phyloP scores from a whole-genome alignment of 2,113 vertebrate species.

The Toxotes chatareus region DNA sequence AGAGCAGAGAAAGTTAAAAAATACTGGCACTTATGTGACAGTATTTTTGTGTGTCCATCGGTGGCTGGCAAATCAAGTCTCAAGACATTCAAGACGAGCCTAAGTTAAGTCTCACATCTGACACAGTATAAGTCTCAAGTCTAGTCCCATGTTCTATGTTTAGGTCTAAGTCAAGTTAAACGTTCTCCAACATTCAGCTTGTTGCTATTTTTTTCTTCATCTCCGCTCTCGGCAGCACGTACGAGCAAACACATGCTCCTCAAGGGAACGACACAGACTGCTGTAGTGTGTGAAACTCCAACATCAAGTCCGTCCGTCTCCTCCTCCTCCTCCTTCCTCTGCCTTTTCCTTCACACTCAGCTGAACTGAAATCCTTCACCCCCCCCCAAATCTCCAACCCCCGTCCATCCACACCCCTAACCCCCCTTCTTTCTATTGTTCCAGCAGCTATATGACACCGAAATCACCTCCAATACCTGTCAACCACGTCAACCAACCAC shows the following conservation, averaged over 20 bases:
- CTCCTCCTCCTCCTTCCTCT: neutral
- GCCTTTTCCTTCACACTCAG: slow-evolving; percentile 21
- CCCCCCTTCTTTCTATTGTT: slow-evolving; percentile 9
- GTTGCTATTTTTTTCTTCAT: neutral
- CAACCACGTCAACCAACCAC: neutral
- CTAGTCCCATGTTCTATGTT: neutral
- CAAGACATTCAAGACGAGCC: neutral
- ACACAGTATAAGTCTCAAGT: too few relatives aligned
- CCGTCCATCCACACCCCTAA: neutral
- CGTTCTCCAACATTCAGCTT: neutral
- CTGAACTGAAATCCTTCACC: slow-evolving; percentile 18
- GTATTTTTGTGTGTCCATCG: too few relatives aligned
- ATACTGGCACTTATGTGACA: too few relatives aligned
- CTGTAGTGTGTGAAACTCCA: neutral
- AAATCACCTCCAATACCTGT: neutral
- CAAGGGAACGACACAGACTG: neutral
- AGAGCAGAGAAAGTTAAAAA: neutral
- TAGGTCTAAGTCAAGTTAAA: neutral
- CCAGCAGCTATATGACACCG: neutral
- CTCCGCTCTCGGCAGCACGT: neutral
- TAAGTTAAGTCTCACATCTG: neutral
- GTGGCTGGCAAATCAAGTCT: neutral
- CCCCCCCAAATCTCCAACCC: slow-evolving; percentile 14
- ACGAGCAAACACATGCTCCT: neutral
- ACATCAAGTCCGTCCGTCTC: neutral